Evolutionary conservation across 92 coral and sea anemone genomes (phyloP), one percentile per base, ranked within the genome.

Genomic region (Parazoanthus atlanticus): DNA sequence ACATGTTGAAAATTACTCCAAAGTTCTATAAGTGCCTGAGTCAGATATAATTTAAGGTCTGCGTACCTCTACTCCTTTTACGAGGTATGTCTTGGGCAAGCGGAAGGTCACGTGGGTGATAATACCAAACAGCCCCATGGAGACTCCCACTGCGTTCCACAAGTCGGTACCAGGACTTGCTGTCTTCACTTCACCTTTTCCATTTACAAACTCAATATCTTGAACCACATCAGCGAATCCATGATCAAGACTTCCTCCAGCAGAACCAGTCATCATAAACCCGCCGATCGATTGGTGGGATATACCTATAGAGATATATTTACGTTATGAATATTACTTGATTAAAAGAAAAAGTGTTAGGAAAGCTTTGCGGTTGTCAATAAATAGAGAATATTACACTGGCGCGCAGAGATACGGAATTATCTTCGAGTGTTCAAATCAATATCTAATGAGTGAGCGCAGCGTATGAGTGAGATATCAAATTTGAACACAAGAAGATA

Each of bases 61-160:
- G 28, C 78, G 26, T 74, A 74, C 78, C 90, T 93, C 94, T 0
- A 72, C 66, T 3, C 96, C 96, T 36, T 82, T 25, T 43, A 94
- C 91, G 25, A 80, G 88, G 84, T 29, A 43, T 32, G 73, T 81
- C 19, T 41, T 66, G 25, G 89, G 88, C 28, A 94, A 86, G 58
- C 93, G 91, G 80, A 94, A 94, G 26, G 93, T 85, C 11, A 92
- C 95, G 69, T 90, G 90, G 40, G 96, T 94, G 56, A 94, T 94
- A 46, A 94, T 82, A 3, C 96, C 96, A 49, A 94, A 84, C 34
- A 94, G 89, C 8, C 96, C 96, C 96, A 94, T 90, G 23, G 95
- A 92, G 15, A 94, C 95, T 34, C 96, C 96, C 25, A 94, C 95
- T 56, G 96, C 96, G 47, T 86, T 38, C 94, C 94, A 94, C 46